Evolutionary conservation across 1,140 invertebrate species (phyloP), one percentile per base, ranked within the genome.

Genomic region (Saccostrea glomerata): DNA sequence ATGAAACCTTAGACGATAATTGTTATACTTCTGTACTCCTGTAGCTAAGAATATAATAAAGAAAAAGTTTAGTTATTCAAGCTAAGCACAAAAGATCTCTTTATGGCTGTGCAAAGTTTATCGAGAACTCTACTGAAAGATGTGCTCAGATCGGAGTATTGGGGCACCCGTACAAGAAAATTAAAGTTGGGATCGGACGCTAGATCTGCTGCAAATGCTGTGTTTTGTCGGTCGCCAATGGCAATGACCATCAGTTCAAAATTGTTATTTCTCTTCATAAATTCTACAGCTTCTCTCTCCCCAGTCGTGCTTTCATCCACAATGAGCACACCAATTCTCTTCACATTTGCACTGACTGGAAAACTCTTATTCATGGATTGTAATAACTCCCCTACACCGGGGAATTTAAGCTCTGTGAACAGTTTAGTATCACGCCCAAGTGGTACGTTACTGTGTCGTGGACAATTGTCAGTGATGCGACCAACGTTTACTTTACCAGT

Each of bases 311-410:
- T 90, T 47, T 92, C 91, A 54, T 92, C 91, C 20, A 92, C 47
- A 85, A 92, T 88, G 1, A 92, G n/a, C 7, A 92, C 89, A n/a
- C 88, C 91, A 36, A 92, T 54, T 55, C 90, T 90, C 54, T 92
- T 92, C 36, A 86, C 89, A 25, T 88, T 58, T 54, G 63, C 23
- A 25, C 89, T 84, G n/a, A 54, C 30, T 60, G 88, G 87, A 85
- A 92, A 88, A 77, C 86, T 63, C 17, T 82, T 54, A 17, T 87
- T 36, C 66, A 92, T 40, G 60, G 87, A 86, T 3, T 66, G 56
- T 0, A 92, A 86, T 40, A 92, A 56, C 17, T 73, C 30, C 9
- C 88, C 63, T 30, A 90, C 60, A 70, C 90, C 91, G 13, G 91
- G 91, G 47, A 91, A 92, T n/a, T 82, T 17, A 7, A 90, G 85